Percentiles rank a stretch among this genome's conserved stretches.
Evolutionary conservation across 2,797 vertebrate genomes (phyloP).

Genomic region (Acrossocheilus fasciatus): DNA sequence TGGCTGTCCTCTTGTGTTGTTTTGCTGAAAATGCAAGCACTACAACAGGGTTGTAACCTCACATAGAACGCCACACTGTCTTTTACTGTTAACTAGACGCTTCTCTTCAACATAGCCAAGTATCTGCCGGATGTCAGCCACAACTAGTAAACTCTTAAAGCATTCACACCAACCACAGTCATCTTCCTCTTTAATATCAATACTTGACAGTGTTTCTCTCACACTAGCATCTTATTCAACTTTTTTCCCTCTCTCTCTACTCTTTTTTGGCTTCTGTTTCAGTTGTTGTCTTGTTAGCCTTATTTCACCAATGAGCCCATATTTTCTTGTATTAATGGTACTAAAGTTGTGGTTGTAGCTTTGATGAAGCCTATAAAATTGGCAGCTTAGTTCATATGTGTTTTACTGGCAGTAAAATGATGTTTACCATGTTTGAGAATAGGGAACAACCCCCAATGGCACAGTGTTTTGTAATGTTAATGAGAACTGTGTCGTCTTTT

Average conservation of each 20-base stretch:
- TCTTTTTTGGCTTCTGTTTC: not conserved
- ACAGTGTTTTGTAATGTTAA: constrained; percentile 66
- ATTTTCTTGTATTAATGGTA: constrained; percentile 36
- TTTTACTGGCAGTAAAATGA: constrained; percentile 80
- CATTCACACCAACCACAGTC: constrained; percentile 4
- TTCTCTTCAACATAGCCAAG: constrained; percentile 32
- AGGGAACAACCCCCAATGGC: constrained; percentile 61
- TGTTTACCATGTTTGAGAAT: constrained; percentile 82
- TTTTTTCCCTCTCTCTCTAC: not conserved
- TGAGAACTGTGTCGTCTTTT: constrained; percentile 68
- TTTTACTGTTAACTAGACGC: constrained; percentile 56
- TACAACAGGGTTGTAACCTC: constrained; percentile 51
- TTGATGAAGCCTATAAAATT: constrained; percentile 73
- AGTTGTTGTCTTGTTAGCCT: constrained; percentile 45
- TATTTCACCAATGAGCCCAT: constrained; percentile 29
- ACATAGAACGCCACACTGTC: constrained; percentile 34
- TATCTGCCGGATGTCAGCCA: constrained; percentile 8
- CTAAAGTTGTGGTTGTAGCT: constrained; percentile 37
- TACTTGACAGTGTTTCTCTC: constrained; percentile 3
- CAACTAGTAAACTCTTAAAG: constrained; percentile 35
- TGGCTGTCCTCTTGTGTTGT: constrained; percentile 18
- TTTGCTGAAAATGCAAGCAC: constrained; percentile 14
- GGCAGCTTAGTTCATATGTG: constrained; percentile 79
- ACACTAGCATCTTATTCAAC: not conserved
- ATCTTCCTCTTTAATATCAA: constrained; percentile 8